phyloP scores from a whole-genome alignment of 92 coral and sea anemone genomes.

The Pocillopora grandis region DNA sequence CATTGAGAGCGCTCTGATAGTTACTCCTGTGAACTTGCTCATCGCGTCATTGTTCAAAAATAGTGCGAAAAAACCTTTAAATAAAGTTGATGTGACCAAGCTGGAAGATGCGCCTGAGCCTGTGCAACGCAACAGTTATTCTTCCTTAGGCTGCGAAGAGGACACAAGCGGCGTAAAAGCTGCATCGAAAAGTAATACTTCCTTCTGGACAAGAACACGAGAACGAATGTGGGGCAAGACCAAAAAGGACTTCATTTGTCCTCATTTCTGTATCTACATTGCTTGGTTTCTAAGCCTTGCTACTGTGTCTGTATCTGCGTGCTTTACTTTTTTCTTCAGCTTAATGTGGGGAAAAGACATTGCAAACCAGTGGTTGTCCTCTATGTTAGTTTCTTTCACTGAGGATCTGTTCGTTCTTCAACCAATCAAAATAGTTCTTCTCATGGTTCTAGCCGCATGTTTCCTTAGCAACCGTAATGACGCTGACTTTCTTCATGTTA shows the following conservation, averaged over 20 bases:
- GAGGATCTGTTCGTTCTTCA: slow-evolving; percentile 81
- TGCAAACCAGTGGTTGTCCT: slow-evolving; percentile 85
- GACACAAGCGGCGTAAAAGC: neutral
- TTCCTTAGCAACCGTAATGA: slow-evolving; percentile 29
- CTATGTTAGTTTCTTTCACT: slow-evolving; percentile 78
- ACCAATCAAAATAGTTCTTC: slow-evolving; percentile 73
- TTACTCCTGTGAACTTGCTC: slow-evolving; percentile 71
- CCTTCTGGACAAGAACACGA: neutral
- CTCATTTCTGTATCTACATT: slow-evolving; percentile 65
- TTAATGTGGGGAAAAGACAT: slow-evolving; percentile 82
- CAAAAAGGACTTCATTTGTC: slow-evolving; percentile 32
- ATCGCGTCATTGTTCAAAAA: slow-evolving; percentile 67
- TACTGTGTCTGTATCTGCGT: slow-evolving; percentile 64
- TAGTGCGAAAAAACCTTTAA: slow-evolving; percentile 29
- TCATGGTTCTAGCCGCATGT: slow-evolving; percentile 65
- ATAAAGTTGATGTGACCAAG: neutral
- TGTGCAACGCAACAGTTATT: neutral
- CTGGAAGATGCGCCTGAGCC: neutral
- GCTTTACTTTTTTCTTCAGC: slow-evolving; percentile 79
- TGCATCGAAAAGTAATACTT: neutral
- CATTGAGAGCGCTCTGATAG: slow-evolving; percentile 69
- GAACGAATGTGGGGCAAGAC: neutral
- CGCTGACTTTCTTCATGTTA: neutral
- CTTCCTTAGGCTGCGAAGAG: neutral
- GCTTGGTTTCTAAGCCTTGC: slow-evolving; percentile 78